Conservation (phyloP, 2,888 invertebrate species). For the Coenonympha glycerion region DNA sequence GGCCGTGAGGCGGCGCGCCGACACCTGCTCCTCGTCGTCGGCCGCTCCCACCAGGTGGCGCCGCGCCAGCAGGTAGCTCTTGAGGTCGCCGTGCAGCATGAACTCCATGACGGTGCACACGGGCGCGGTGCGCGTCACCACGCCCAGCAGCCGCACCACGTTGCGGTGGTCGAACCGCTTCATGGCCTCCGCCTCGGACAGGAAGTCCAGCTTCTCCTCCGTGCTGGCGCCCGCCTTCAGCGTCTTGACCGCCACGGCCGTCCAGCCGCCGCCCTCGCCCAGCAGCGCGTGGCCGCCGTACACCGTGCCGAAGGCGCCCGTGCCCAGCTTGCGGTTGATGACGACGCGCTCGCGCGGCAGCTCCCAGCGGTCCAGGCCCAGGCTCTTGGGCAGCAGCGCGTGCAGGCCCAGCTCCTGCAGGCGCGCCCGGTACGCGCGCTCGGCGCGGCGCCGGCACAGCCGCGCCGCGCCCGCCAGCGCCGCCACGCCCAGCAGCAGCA, state of each 20-base stretch:
- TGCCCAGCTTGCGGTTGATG: constrained; percentile 88
- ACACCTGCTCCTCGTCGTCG: constrained; percentile 84
- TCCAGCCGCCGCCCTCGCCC: constrained; percentile 79
- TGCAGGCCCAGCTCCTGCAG: constrained; percentile 54
- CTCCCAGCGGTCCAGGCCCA: constrained; percentile 89
- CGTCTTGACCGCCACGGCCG: constrained; percentile 91
- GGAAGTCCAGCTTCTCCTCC: constrained; percentile 92
- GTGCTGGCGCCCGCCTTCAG: constrained; percentile 87
- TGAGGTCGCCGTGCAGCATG: constrained; percentile 94
- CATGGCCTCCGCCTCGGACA: constrained; percentile 96
- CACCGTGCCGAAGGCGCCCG: constrained; percentile 94
- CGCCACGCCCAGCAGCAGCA: constrained; percentile 41
- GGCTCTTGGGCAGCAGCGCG: constrained; percentile 42
- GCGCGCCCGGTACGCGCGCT: constrained; percentile 48
- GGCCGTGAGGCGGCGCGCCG: constrained; percentile 84
- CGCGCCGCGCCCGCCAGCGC: constrained; percentile 43
- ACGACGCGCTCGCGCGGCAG: constrained; percentile 88
- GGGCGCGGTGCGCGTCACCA: constrained; percentile 90
- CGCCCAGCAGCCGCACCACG: constrained; percentile 88
- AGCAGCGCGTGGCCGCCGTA: constrained; percentile 92
- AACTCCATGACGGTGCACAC: constrained; percentile 96
- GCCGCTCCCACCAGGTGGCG: constrained; percentile 86
- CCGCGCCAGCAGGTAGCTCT: constrained; percentile 89
- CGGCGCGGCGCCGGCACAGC: constrained; percentile 50
- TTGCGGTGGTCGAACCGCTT: constrained; percentile 94